phyloP scores from a whole-genome alignment of 2,888 invertebrate genomes.

The Byasa hedistus region DNA sequence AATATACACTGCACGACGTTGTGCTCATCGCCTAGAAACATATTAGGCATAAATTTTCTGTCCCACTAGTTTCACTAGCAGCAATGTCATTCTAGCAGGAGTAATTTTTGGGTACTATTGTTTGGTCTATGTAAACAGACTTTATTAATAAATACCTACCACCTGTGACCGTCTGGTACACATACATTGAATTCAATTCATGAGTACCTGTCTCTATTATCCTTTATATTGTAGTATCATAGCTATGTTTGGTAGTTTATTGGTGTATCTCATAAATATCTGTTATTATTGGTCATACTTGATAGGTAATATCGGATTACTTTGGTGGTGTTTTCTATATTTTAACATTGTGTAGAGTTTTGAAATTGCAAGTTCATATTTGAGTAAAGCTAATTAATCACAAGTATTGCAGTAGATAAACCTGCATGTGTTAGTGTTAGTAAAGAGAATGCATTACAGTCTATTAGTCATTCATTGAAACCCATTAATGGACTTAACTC shows the following conservation, averaged over 20 bases:
- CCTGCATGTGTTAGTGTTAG: background rate
- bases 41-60: no score
- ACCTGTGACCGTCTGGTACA: no score
- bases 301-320: no score
- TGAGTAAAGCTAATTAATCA: background rate
- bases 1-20: no score
- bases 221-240: background rate
- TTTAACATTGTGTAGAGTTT: background rate
- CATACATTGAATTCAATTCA: no score
- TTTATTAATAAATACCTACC: no score
- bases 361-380: background rate
- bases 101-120: background rate
- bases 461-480: background rate
- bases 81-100: no score
- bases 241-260: background rate
- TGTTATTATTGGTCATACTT: no score
- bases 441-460: background rate
- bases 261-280: background rate
- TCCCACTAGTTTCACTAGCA: no score
- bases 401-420: background rate
- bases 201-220: no score
- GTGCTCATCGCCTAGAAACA: no score
- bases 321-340: no score
- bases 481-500: background rate
- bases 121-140: background rate